These are phyloP conservation scores for Acanthisitta chloris DNA, from an alignment of 2,113 vertebrate species.

Conservation along the genomic window DNA sequence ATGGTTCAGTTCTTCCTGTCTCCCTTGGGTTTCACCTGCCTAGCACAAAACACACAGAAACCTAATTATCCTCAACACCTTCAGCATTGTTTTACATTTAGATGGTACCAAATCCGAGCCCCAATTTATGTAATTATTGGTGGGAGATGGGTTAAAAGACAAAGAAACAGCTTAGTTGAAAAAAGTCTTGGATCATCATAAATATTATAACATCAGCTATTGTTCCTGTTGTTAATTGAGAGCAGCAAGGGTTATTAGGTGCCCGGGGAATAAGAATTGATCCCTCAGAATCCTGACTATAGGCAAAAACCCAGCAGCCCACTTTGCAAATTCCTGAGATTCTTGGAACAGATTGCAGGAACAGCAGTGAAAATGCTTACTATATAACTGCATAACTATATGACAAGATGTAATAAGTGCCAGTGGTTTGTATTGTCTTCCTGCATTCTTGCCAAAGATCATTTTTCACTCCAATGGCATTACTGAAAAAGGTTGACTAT, in stretches of 20 bases:
- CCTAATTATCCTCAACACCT: background rate
- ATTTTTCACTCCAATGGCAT: conserved; percentile 48
- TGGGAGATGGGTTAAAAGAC: background rate
- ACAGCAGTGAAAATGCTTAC: conserved; percentile 44
- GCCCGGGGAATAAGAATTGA: conserved; percentile 31
- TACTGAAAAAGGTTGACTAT: conserved; percentile 15
- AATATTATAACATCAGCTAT: conserved; percentile 20
- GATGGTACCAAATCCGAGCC: background rate
- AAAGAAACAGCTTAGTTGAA: background rate
- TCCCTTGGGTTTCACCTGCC: background rate
- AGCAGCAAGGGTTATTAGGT: conserved; percentile 8
- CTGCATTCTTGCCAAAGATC: conserved; percentile 7
- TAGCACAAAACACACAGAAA: background rate
- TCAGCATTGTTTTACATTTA: background rate
- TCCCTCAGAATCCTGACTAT: conserved; percentile 15
- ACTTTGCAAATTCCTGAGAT: conserved; percentile 36
- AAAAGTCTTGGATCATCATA: background rate
- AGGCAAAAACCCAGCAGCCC: background rate
- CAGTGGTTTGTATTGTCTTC: conserved; percentile 38
- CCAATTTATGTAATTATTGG: background rate
- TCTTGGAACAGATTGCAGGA: conserved; percentile 27
- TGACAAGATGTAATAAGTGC: conserved; percentile 7
- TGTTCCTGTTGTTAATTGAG: conserved; percentile 24
- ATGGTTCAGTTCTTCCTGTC: background rate
- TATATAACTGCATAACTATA: background rate